A percentile compares a stretch with the other conserved stretches of the same genome.
Conservation (phyloP, 2,797 vertebrate genomes). For the Etheostoma nigrum region DNA sequence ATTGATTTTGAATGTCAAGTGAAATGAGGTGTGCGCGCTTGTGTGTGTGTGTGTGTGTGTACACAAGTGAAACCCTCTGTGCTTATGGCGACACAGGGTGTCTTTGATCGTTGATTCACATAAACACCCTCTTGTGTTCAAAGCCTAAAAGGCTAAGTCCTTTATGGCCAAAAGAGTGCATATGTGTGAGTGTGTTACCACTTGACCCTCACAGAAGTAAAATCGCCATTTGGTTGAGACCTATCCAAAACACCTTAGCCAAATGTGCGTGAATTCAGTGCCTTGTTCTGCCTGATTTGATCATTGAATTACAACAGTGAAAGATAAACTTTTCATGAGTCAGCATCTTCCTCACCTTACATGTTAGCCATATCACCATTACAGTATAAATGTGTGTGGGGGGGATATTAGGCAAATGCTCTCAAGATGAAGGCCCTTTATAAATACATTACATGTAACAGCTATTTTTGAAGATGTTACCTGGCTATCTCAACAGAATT, state of each 20-base stretch:
- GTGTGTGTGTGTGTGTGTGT: constrained; percentile 3
- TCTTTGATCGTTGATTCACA: constrained; percentile 83
- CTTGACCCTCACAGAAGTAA: constrained; percentile 50
- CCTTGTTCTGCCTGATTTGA: neutral
- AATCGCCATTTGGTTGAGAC: constrained; percentile 24
- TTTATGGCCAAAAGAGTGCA: constrained; percentile 88
- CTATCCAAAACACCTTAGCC: neutral
- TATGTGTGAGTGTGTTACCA: constrained; percentile 35
- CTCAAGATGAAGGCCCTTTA: too few relatives aligned
- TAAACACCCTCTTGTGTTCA: constrained; percentile 83
- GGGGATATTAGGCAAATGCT: too few relatives aligned
- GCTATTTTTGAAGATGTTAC: too few relatives aligned
- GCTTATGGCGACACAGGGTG: constrained; percentile 87
- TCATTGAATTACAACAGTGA: neutral
- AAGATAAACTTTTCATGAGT: neutral
- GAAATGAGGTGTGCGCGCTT: constrained; percentile 54
- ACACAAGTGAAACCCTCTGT: constrained; percentile 81
- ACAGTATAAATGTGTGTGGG: neutral
- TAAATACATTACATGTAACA: too few relatives aligned
- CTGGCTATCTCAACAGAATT: too few relatives aligned
- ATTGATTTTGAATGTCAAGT: constrained; percentile 83
- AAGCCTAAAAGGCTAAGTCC: constrained; percentile 85
- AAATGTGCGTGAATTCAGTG: neutral
- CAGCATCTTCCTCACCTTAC: neutral
- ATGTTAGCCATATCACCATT: neutral